These are phyloP conservation scores for Mythimna loreyi DNA, from an alignment of 2,888 invertebrate genomes.

Conservation along the genomic window DNA sequence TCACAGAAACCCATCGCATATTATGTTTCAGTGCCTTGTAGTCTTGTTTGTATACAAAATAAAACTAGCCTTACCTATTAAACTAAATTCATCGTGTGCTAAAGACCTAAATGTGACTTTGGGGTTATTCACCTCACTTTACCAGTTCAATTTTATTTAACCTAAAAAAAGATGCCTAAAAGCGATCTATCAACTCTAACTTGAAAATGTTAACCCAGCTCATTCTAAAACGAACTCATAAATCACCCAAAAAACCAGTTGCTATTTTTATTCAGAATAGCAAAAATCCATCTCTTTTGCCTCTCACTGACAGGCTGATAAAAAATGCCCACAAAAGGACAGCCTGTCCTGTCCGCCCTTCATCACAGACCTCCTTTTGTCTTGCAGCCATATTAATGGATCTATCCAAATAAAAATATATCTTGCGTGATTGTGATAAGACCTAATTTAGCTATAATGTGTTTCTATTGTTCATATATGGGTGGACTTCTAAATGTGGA, in stretches of 20 bases:
- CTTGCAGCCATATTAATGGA: slow-evolving; percentile 24
- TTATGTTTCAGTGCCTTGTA: not conserved
- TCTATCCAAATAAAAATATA: slow-evolving; percentile 39
- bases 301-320: slow-evolving; percentile 55
- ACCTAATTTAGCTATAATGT: slow-evolving; percentile 31
- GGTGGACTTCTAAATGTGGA: slow-evolving; percentile 72
- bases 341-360: slow-evolving; percentile 62
- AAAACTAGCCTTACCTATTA: not conserved
- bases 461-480: slow-evolving; percentile 43
- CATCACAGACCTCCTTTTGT: slow-evolving; percentile 58
- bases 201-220: slow-evolving; percentile 7
- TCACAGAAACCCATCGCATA: no score
- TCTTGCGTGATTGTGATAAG: slow-evolving; percentile 45
- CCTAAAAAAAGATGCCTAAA: slow-evolving; percentile 14
- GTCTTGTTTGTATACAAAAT: not conserved
- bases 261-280: slow-evolving; percentile 19
- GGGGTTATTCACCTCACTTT: not conserved
- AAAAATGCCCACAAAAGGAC: slow-evolving; percentile 57
- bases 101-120: slow-evolving; percentile 1
- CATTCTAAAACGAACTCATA: slow-evolving; percentile 25
- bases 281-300: slow-evolving; percentile 25
- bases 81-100: not conserved
- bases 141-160: slow-evolving; percentile 7
- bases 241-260: slow-evolving; percentile 30
- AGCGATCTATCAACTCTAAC: slow-evolving; percentile 9